A percentile compares a stretch with the other conserved stretches of the same genome.
phyloP scores from a whole-genome alignment of 2,113 vertebrate species.

The Phodopus roborovskii region DNA sequence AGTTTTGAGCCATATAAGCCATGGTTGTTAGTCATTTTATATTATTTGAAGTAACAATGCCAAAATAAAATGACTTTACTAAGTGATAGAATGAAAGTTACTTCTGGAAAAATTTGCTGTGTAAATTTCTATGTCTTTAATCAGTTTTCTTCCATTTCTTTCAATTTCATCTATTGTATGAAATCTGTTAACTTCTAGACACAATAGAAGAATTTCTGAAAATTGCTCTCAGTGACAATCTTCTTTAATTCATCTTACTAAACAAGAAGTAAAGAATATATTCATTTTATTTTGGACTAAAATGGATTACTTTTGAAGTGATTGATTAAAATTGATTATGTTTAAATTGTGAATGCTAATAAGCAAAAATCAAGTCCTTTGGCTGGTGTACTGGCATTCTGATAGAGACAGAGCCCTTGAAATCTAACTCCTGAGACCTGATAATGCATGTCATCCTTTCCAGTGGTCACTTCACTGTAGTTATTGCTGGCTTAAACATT shows the following conservation, averaged over 20 bases:
- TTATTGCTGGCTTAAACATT: background rate
- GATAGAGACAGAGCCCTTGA: background rate
- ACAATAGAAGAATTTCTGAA: background rate
- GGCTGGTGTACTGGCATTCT: background rate
- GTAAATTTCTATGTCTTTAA: background rate
- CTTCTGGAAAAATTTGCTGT: background rate
- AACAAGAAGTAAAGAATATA: background rate
- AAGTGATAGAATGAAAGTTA: background rate
- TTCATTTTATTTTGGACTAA: constrained; percentile 7
- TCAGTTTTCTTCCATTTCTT: background rate
- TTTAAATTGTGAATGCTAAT: background rate
- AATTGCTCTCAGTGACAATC: background rate
- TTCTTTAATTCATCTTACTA: background rate
- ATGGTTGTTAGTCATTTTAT: background rate
- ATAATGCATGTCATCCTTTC: background rate
- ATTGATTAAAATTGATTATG: background rate
- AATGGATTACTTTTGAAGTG: background rate
- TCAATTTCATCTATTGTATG: background rate
- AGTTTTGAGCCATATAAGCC: background rate
- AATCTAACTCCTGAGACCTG: background rate
- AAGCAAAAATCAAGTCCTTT: background rate
- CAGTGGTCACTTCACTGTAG: background rate
- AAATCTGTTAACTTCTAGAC: background rate
- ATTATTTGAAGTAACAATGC: background rate
- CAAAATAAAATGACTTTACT: background rate